These are phyloP conservation scores for Xiphorhynchus elegans DNA, from an alignment of 2,113 vertebrate species.

Conservation along the genomic window DNA sequence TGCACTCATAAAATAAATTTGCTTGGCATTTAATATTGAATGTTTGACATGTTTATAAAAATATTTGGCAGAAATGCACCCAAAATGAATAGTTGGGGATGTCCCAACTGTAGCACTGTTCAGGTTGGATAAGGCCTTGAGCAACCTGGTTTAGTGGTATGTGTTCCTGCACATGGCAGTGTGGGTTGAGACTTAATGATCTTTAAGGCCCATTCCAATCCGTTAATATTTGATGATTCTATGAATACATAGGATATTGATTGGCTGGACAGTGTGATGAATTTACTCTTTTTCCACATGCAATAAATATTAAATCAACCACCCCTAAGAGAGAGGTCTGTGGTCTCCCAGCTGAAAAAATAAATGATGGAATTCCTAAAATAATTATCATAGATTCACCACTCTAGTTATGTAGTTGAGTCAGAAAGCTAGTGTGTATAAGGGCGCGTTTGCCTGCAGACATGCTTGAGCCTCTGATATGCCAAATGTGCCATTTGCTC, in stretches of 20 bases:
- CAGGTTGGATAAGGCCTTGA: background rate
- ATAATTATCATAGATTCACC: background rate
- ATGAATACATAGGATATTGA: background rate
- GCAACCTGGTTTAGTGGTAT: background rate
- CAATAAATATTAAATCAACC: background rate
- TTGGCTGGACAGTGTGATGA: background rate
- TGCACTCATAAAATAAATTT: slow-evolving; percentile 29
- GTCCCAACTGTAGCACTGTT: background rate
- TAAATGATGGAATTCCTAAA: background rate
- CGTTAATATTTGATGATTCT: background rate
- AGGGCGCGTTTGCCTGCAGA: background rate
- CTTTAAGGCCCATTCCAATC: background rate
- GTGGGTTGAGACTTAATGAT: background rate
- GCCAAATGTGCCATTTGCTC: slow-evolving; percentile 31
- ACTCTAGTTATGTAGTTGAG: background rate
- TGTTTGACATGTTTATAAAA: background rate
- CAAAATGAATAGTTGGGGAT: background rate
- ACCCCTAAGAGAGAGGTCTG: background rate
- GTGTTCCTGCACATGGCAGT: background rate
- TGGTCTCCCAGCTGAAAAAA: background rate
- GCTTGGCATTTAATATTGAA: background rate
- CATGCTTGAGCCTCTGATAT: background rate
- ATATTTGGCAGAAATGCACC: slow-evolving; percentile 21
- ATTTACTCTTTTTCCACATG: background rate
- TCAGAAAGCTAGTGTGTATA: background rate